Conservation (phyloP, 2,888 invertebrate genomes). For the Brachycybe producta region DNA sequence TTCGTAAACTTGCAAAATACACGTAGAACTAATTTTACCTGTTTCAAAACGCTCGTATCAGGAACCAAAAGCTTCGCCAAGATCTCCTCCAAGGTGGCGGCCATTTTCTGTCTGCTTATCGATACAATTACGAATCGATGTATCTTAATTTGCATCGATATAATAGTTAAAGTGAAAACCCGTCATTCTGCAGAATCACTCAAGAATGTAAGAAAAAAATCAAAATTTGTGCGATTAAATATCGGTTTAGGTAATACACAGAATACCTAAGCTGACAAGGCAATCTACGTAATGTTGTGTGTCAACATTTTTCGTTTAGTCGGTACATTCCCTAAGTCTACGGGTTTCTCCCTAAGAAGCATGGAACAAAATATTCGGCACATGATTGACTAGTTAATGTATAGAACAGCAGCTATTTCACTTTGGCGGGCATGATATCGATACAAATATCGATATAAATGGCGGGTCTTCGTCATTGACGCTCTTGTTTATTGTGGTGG, state of each 20-base stretch:
- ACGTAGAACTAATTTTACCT: constrained; percentile 8
- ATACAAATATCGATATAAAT: no score
- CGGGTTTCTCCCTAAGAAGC: no score
- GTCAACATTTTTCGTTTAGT: not conserved
- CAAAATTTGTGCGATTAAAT: no score
- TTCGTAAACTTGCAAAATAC: no score
- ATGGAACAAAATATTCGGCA: no score
- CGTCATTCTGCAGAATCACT: not conserved
- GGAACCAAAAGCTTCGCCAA: constrained; percentile 18
- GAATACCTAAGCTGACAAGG: not conserved
- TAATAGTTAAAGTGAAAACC: not conserved
- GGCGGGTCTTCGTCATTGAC: no score
- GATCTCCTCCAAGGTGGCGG: constrained; percentile 16
- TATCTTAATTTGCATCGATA: not conserved
- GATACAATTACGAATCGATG: not conserved
- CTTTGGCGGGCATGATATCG: no score
- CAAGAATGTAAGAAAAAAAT: not conserved
- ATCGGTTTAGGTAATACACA: no score
- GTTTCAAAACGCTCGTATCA: constrained; percentile 15
- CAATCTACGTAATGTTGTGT: not conserved
- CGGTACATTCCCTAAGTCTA: no score
- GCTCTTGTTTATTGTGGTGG: no score
- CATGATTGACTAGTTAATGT: no score
- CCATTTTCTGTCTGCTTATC: not conserved
- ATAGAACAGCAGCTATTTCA: no score